Evolutionary conservation across 2,888 invertebrate genomes (phyloP), one percentile per base, ranked within the genome.

Genomic region (Congeria kusceri): DNA sequence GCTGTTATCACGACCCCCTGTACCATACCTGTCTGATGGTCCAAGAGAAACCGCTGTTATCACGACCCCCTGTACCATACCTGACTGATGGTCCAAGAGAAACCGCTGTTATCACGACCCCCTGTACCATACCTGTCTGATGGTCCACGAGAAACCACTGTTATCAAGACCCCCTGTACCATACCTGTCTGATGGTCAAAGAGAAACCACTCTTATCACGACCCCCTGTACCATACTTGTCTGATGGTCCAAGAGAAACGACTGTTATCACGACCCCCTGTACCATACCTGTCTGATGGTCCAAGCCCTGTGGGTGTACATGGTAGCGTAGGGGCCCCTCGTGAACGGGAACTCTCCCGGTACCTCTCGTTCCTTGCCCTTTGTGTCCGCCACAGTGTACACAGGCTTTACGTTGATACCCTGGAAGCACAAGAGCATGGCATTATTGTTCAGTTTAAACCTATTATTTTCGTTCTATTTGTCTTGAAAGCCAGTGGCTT

Each of bases 301-400:
- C 95, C 95, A 95, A 0, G 95, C 95, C 76, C 95, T 91, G 83
- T 95, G 94, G 9, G 95, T 94, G 89, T 95, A 95, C 95, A 95
- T 95, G 9, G 95, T 95, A 27, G 95, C 94, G 86, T 95, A 95
- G 0, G 95, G 95, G 1, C 95, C 95, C 28, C 95, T 90, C 1
- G 95, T 95, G 91, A 92, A 95, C 0, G 95, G 95, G 85, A 92
- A 95, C 70, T 94, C 92, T n/a, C 95, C 95, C 1, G 95, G 95
- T 0, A 95, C 74, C 89, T 95, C 95, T 80, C 93, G 89, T 18
- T 85, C 85, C 5, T 92, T 46, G 27, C 91, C 80, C 63, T 87
- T 90, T 20, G 93, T 91, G 87, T 95, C 95, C 27, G 92, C 90
- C 77, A 92, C 90, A 11, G 95, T 94, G 86, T 95, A 95, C 1